phyloP scores from a whole-genome alignment of 2,888 invertebrate genomes.

The Diarsia brunnea region DNA sequence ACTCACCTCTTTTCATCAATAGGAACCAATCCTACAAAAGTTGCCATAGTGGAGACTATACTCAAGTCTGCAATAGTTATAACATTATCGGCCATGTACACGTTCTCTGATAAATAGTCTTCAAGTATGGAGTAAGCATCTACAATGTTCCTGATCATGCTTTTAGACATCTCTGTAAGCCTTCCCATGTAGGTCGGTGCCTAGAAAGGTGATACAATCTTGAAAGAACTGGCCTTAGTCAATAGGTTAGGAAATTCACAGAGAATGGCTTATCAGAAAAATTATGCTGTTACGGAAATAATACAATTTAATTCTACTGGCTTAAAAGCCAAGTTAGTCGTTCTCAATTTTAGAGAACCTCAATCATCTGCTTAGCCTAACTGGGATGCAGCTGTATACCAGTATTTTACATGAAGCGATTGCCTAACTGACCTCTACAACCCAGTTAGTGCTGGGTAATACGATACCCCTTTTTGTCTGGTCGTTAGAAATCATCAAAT shows the following conservation, averaged over 20 bases:
- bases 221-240: background rate
- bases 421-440: too few species aligned
- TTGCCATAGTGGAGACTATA: conserved; percentile 77
- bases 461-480: too few species aligned
- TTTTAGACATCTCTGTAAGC: conserved; percentile 77
- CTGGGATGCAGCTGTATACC: too few species aligned
- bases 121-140: conserved; percentile 81
- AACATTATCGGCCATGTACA: conserved; percentile 78
- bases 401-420: too few species aligned
- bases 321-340: too few species aligned
- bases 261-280: background rate
- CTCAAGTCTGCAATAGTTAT: conserved; percentile 84
- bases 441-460: too few species aligned
- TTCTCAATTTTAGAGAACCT: too few species aligned
- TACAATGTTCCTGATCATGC: conserved; percentile 75
- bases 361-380: too few species aligned
- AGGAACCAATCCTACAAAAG: conserved; percentile 78
- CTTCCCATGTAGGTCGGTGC: conserved; percentile 81
- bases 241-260: background rate
- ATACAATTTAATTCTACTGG: too few species aligned
- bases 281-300: background rate
- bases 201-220: conserved; percentile 66
- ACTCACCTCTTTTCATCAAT: conserved; percentile 78
- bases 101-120: conserved; percentile 77
- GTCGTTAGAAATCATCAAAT: too few species aligned